A percentile compares a stretch with the other conserved stretches of the same genome.
phyloP scores from a whole-genome alignment of 2,113 vertebrate species.

The Notothenia rossii region DNA sequence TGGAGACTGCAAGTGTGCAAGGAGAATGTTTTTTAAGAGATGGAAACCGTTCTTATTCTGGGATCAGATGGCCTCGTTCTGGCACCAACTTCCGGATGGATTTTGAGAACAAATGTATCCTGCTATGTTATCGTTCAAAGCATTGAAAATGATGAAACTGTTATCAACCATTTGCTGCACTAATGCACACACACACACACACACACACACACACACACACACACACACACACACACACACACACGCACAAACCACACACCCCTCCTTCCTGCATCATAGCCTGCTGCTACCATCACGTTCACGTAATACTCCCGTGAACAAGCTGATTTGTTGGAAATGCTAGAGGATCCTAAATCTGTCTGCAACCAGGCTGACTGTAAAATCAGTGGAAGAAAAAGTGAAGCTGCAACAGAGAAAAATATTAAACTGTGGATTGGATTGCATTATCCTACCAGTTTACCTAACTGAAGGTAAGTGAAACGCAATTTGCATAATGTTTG shows the following conservation, averaged over 20 bases:
- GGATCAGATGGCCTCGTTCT: neutral
- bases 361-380: constrained; percentile 40
- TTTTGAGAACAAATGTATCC: constrained; percentile 5
- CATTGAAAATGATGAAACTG: neutral
- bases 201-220: neutral
- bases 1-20: neutral
- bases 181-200: constrained; percentile 17
- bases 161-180: constrained; percentile 60
- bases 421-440: constrained; percentile 36
- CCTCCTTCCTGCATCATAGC: constrained; percentile 69
- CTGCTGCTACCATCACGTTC: constrained; percentile 64
- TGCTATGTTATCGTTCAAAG: constrained; percentile 2
- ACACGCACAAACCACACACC: constrained; percentile 29
- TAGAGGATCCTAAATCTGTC: constrained; percentile 59
- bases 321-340: constrained; percentile 77
- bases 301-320: constrained; percentile 70
- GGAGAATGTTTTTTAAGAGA: neutral
- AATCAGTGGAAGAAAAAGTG: constrained; percentile 54
- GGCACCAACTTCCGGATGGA: constrained; percentile 32
- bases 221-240: neutral
- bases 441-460: constrained; percentile 32
- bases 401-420: constrained; percentile 33
- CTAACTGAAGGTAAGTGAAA: constrained; percentile 73
- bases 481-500: constrained; percentile 35
- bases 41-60: constrained; percentile 1